These are phyloP conservation scores for Eristalinus aeneus DNA, from an alignment of 2,888 invertebrate species.

Conservation along the genomic window DNA sequence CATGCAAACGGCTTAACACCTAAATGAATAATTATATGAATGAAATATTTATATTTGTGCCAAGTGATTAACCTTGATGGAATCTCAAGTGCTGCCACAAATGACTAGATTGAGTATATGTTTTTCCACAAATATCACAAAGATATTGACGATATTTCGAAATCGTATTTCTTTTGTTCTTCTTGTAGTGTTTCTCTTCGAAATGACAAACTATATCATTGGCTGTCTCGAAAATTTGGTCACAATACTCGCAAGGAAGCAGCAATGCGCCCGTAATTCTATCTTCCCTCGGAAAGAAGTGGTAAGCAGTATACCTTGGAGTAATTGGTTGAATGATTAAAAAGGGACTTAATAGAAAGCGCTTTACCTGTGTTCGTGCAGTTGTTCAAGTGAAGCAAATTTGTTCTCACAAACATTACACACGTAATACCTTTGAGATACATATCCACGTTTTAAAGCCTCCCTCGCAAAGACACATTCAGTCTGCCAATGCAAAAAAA, in stretches of 20 bases:
- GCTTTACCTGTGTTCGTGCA: constrained; percentile 80
- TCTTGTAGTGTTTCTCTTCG: constrained; percentile 82
- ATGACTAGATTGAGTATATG: constrained; percentile 84
- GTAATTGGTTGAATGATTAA: not conserved
- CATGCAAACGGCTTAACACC: constrained; percentile 85
- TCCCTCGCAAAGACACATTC: constrained; percentile 79
- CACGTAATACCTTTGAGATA: constrained; percentile 76
- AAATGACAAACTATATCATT: constrained; percentile 81
- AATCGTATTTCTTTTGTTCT: constrained; percentile 80
- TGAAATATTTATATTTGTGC: not conserved
- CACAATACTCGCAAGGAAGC: constrained; percentile 79
- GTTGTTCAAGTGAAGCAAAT: constrained; percentile 76
- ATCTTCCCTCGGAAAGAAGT: constrained; percentile 79
- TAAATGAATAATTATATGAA: constrained; percentile 72
- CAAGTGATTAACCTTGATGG: constrained; percentile 82
- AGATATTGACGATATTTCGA: constrained; percentile 81
- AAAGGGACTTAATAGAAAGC: not conserved
- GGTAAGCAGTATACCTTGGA: constrained; percentile 76
- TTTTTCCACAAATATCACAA: constrained; percentile 84
- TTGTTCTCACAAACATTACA: constrained; percentile 80
- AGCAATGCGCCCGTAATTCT: constrained; percentile 72
- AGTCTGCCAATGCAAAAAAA: constrained; percentile 83
- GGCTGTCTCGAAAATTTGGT: constrained; percentile 75
- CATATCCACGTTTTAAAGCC: constrained; percentile 74
- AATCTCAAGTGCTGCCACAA: constrained; percentile 86